phyloP scores from a whole-genome alignment of 2,797 vertebrate genomes.

The Enteromius treurensis region DNA sequence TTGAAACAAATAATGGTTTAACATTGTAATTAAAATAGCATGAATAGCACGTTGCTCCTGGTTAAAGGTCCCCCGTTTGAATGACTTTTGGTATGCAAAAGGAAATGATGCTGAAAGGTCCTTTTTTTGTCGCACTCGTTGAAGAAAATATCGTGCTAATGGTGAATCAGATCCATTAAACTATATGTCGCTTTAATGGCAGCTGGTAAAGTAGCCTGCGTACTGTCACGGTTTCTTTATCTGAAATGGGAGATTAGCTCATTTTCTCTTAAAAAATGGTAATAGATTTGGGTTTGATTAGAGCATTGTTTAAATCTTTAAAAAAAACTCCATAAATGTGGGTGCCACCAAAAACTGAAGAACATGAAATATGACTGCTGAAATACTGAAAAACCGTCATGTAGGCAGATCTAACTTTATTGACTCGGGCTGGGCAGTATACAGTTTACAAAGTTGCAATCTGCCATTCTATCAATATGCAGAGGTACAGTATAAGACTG shows the following conservation, averaged over 20 bases:
- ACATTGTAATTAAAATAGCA: conserved; percentile 85
- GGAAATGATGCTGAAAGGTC: conserved; percentile 77
- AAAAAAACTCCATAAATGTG: neutral
- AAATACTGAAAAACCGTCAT: neutral
- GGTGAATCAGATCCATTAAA: conserved; percentile 82
- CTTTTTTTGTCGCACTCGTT: conserved; percentile 69
- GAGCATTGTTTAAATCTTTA: neutral
- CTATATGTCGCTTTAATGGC: conserved; percentile 73
- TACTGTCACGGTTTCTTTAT: conserved; percentile 75
- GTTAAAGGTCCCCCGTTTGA: conserved; percentile 82
- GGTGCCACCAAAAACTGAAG: neutral
- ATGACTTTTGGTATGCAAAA: conserved; percentile 83
- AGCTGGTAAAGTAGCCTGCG: conserved; percentile 70
- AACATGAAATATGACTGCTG: neutral
- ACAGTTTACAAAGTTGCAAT: neutral
- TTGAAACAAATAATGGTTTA: conserved; percentile 89
- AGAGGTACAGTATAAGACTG: neutral
- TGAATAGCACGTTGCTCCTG: conserved; percentile 82
- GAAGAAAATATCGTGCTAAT: conserved; percentile 81
- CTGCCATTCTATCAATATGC: neutral
- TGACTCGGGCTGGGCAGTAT: neutral
- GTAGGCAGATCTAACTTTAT: neutral
- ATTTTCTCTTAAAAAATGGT: conserved; percentile 68
- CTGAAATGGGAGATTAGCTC: conserved; percentile 72
- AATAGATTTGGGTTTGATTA: conserved; percentile 58